Percentiles rank a stretch among this genome's conserved stretches.
Evolutionary conservation across 1,140 invertebrate genomes (phyloP).

Genomic region (Coptotermes formosanus): DNA sequence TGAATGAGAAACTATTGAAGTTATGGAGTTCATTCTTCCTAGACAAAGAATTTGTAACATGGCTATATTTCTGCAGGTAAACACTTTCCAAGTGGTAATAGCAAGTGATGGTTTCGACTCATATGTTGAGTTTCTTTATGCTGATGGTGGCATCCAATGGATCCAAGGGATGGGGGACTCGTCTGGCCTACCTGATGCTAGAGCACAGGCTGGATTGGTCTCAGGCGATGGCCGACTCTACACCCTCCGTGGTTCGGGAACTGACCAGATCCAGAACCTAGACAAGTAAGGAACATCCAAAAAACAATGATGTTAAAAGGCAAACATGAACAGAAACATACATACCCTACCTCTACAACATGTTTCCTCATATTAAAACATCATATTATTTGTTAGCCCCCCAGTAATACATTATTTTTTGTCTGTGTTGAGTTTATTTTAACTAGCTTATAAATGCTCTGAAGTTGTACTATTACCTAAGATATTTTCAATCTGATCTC

Average conservation of each 20-base stretch:
- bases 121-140: constrained; percentile 83
- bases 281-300: constrained; percentile 57
- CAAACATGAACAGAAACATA: too few species aligned
- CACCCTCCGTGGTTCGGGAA: constrained; percentile 79
- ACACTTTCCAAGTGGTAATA: constrained; percentile 81
- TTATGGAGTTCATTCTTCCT: constrained; percentile 18
- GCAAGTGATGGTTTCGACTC: constrained; percentile 78
- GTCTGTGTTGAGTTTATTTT: too few species aligned
- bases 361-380: too few species aligned
- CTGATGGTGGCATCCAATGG: constrained; percentile 87
- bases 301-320: too few species aligned
- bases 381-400: too few species aligned
- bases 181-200: constrained; percentile 73
- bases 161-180: constrained; percentile 65
- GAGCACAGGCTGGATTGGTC: constrained; percentile 90
- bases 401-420: too few species aligned
- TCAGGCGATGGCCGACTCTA: constrained; percentile 71
- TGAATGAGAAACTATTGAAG: not conserved
- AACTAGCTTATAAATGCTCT: too few species aligned
- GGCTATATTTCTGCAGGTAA: constrained; percentile 52
- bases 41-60: constrained; percentile 21
- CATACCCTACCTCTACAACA: too few species aligned
- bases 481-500: too few species aligned
- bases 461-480: too few species aligned
- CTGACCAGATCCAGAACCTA: constrained; percentile 75